Conservation (phyloP, 2,888 invertebrate species). For the Apocheima hispidaria region DNA sequence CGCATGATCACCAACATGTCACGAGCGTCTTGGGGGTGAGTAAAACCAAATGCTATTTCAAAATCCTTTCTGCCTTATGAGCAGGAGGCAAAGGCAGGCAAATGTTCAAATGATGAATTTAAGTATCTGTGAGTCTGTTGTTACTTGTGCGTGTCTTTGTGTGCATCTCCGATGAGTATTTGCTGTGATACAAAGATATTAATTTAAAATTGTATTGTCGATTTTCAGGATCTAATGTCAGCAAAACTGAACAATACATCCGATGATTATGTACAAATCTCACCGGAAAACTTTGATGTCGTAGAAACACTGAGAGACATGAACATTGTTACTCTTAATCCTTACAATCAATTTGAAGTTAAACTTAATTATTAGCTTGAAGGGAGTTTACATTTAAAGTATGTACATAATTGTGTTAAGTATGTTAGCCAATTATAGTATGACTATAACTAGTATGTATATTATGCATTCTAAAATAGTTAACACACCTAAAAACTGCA, state of each 20-base stretch:
- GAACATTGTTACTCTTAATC: conserved; percentile 67
- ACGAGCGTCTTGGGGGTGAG: conserved; percentile 69
- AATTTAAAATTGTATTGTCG: conserved; percentile 5
- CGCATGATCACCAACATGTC: conserved; percentile 57
- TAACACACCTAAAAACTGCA: too few species aligned
- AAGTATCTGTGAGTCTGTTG: too few species aligned
- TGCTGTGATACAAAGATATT: too few species aligned
- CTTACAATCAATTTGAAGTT: conserved; percentile 72
- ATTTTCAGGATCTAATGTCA: conserved; percentile 68
- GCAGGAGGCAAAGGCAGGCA: too few species aligned
- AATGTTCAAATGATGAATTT: too few species aligned
- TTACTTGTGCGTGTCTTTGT: too few species aligned
- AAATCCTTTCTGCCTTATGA: too few species aligned
- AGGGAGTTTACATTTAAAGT: too few species aligned
- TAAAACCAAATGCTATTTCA: neutral
- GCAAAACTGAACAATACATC: conserved; percentile 58
- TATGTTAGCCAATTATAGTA: too few species aligned
- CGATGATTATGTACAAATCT: conserved; percentile 64
- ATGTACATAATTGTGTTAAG: neutral
- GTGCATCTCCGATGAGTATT: too few species aligned
- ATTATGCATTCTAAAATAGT: too few species aligned
- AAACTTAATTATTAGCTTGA: conserved; percentile 53
- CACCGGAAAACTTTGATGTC: conserved; percentile 61
- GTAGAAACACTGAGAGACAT: conserved; percentile 66
- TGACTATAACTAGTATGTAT: too few species aligned